Conservation (phyloP, 2,888 invertebrate species). For the Dastarcus helophoroides region DNA sequence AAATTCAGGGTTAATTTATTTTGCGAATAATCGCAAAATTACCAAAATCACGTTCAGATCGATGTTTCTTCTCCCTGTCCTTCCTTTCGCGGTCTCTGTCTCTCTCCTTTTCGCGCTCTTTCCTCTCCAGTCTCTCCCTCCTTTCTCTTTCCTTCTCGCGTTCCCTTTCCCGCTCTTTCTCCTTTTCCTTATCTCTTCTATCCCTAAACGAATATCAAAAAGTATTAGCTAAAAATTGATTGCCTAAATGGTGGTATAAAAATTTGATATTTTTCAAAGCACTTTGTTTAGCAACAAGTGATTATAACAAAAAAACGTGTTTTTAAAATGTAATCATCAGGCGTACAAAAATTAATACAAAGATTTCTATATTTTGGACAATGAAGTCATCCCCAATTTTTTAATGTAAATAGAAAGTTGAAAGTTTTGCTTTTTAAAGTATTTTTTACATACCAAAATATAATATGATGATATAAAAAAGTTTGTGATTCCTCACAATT, state of each 20-base stretch:
- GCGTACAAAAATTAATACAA: too few species aligned
- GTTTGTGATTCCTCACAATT: too few species aligned
- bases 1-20: slow-evolving; percentile 3
- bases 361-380: too few species aligned
- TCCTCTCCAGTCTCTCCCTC: slow-evolving; percentile 22
- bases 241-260: not conserved
- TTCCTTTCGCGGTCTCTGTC: slow-evolving; percentile 19
- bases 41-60: slow-evolving; percentile 30
- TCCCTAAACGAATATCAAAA: slow-evolving; percentile 1
- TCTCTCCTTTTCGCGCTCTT: slow-evolving; percentile 15
- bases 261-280: too few species aligned
- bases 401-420: too few species aligned
- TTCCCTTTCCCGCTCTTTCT: slow-evolving; percentile 21
- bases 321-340: too few species aligned
- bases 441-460: too few species aligned
- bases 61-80: slow-evolving; percentile 23
- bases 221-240: not conserved
- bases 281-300: too few species aligned
- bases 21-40: not conserved
- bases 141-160: slow-evolving; percentile 21
- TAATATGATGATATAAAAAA: too few species aligned
- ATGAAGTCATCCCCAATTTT: too few species aligned
- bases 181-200: slow-evolving; percentile 15
- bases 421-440: too few species aligned
- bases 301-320: too few species aligned